Evolutionary conservation across 2,797 vertebrate genomes (phyloP).

Genomic region (Mus caroli): DNA sequence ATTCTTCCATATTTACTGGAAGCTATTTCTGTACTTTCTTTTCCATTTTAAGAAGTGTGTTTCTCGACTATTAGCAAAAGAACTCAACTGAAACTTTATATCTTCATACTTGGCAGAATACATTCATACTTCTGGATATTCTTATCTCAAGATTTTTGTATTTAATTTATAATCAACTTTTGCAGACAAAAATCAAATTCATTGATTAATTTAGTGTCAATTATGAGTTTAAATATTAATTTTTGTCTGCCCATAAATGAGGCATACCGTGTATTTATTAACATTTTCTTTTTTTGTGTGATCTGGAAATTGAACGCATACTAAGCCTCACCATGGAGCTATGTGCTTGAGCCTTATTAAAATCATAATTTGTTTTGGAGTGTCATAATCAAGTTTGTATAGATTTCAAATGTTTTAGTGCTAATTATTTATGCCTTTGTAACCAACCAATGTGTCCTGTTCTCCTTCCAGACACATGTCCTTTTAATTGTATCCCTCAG

Average conservation of each 20-base stretch:
- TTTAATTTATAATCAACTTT: constrained; percentile 11
- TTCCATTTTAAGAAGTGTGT: constrained; percentile 25
- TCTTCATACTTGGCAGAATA: background rate
- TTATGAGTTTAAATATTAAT: constrained; percentile 24
- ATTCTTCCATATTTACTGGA: constrained; percentile 23
- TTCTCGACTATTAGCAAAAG: constrained; percentile 32
- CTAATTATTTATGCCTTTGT: constrained; percentile 44
- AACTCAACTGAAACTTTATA: constrained; percentile 38
- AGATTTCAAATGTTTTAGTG: background rate
- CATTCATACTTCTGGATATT: background rate
- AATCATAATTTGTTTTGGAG: background rate
- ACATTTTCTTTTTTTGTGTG: background rate
- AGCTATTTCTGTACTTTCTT: constrained; percentile 46
- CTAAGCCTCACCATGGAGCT: background rate
- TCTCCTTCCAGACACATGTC: background rate
- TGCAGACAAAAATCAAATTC: constrained; percentile 15
- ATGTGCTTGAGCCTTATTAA: background rate
- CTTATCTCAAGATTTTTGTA: background rate
- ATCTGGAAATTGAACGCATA: background rate
- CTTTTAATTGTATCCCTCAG: background rate
- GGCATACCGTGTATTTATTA: background rate
- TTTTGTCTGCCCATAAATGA: constrained; percentile 5
- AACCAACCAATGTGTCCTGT: constrained; percentile 2
- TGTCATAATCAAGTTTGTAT: background rate
- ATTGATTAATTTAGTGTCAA: constrained; percentile 48